Base-by-base conservation (phyloP, 2,888 invertebrate species). In the Spicauda simplicius region DNA sequence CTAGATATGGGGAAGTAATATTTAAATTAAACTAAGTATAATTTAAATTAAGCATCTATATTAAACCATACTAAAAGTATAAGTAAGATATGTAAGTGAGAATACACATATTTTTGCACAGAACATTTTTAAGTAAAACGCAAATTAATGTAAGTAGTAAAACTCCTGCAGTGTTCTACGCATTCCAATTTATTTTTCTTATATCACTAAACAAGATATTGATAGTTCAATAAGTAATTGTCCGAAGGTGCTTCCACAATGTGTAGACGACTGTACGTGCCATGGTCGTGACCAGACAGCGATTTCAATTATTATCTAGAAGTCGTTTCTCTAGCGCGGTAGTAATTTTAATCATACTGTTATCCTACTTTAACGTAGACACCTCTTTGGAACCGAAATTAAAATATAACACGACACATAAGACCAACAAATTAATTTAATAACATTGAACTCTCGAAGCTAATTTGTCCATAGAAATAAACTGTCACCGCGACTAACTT, bases 261-360 rank as follows among this genome's bases (percentile, higher is more conserved):
- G 14, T 55, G 65, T 45, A 11, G 54, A 76, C 73, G 20, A 82
- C 72, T 80, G 87, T 90, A 89, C 88, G 65, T 70, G 74, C 76
- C 77, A 78, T 80, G 84, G 85, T 91, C 92, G 92, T 93, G 91
- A 93, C 91, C 90, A 88, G 89, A 85, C 90, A 82, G 84, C 84
- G 85, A 87, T 91, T 93, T 93, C 92, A 91, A 91, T 91, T 91
- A 91, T 90, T 88, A 88, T 88, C 88, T 88, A 86, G 89, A 87
- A 91, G 90, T 90, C 82, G 84, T 86, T 88, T 84, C 84, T 84
- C 82, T 80, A 79, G 79, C 80, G 81, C 80, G 83, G 80, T 81
- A 83, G 81, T 79, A 86, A 82, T 88, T 88, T 89, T 87, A 89
- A 89, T 90, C 85, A 88, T 85, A 81, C 79, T 83, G 80, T 79